Conservation (phyloP, 2,113 vertebrate species). For the Oryctolagus cuniculus region DNA sequence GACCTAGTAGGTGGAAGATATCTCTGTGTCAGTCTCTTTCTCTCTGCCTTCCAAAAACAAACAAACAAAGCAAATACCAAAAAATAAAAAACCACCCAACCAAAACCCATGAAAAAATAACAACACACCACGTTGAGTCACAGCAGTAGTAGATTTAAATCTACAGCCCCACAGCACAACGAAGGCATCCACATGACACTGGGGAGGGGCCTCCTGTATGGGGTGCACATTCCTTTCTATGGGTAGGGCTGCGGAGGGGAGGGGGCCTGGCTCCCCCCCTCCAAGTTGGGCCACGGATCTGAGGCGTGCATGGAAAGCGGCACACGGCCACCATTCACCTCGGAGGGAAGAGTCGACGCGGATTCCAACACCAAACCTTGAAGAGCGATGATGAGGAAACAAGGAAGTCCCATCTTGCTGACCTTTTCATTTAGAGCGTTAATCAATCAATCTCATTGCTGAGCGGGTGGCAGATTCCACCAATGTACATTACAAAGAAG, state of each 20-base stretch:
- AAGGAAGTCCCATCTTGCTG: not conserved
- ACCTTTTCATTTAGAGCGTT: constrained; percentile 10
- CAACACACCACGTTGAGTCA: too few species aligned
- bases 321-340: not conserved
- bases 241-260: not conserved
- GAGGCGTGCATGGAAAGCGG: not conserved
- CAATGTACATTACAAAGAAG: not conserved
- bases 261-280: not conserved
- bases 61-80: too few species aligned
- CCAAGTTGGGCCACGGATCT: not conserved
- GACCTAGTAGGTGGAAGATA: too few species aligned
- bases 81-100: too few species aligned
- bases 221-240: not conserved
- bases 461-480: not conserved
- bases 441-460: not conserved
- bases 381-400: not conserved
- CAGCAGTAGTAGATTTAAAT: not conserved
- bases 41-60: too few species aligned
- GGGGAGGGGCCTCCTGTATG: not conserved
- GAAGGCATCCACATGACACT: accelerated
- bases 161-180: not conserved
- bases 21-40: too few species aligned
- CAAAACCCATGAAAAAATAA: too few species aligned
- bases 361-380: not conserved
- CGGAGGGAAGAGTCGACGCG: not conserved